These are phyloP conservation scores for Deroplatys truncata DNA, from an alignment of 2,888 invertebrate species.

Conservation along the genomic window DNA sequence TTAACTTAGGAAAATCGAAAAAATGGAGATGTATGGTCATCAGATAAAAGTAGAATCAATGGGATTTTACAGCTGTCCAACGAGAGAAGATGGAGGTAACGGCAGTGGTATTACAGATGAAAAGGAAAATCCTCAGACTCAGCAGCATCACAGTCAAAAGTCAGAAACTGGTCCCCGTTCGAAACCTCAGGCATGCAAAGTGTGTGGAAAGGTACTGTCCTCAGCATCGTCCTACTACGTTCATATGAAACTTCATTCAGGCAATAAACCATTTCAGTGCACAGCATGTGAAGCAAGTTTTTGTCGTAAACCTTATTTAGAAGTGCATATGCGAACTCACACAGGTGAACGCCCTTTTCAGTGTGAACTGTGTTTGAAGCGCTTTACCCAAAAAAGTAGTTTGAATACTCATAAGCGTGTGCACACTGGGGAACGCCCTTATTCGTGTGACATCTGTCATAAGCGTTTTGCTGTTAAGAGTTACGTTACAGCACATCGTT, in stretches of 20 bases:
- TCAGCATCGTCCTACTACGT: slow-evolving; percentile 76
- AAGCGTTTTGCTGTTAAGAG: slow-evolving; percentile 78
- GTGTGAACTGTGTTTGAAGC: slow-evolving; percentile 69
- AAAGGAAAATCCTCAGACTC: background rate
- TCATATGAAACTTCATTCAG: slow-evolving; percentile 78
- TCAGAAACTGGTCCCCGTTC: slow-evolving; percentile 16
- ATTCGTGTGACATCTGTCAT: slow-evolving; percentile 73
- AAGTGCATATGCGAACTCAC: slow-evolving; percentile 77
- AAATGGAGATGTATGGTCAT: slow-evolving; percentile 20
- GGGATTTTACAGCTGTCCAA: slow-evolving; percentile 23
- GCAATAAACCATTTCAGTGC: slow-evolving; percentile 75
- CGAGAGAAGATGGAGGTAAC: slow-evolving; percentile 16
- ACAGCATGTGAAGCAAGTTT: slow-evolving; percentile 73
- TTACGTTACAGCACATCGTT: slow-evolving; percentile 73
- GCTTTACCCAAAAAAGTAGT: slow-evolving; percentile 77
- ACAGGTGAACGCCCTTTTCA: slow-evolving; percentile 67
- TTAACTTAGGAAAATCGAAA: background rate
- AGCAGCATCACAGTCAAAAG: background rate
- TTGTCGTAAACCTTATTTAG: slow-evolving; percentile 74
- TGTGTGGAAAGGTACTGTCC: slow-evolving; percentile 72
- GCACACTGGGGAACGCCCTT: slow-evolving; percentile 75
- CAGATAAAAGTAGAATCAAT: slow-evolving; percentile 25
- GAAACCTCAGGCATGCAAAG: slow-evolving; percentile 72
- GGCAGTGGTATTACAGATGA: background rate
- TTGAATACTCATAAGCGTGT: slow-evolving; percentile 77